Base-by-base conservation (phyloP, 2,888 invertebrate species). In the Chrysotoxum bicinctum region DNA sequence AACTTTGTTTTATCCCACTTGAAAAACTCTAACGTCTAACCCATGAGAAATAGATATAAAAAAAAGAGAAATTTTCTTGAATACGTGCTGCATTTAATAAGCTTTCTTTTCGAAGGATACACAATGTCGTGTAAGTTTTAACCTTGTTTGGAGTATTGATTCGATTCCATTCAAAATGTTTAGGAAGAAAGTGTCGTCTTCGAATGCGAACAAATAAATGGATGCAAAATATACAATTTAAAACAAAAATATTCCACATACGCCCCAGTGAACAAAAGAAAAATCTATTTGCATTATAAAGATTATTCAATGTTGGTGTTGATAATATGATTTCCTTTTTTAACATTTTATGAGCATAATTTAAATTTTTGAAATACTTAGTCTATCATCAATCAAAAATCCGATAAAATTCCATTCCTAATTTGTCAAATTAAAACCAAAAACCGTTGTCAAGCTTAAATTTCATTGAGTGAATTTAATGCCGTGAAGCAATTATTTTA, bases 51-150 rank as follows among this genome's bases (percentile, higher is more conserved):
- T 40, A n/a, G 19, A 56, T 14, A 56, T 1, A 35, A 35, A 12
- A 30, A 54, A n/a, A 52, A 54, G 16, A 56, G n/a, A 43, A 62
- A 10, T 16, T 62, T 62, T 62, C 62, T 43, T 16, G 26, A 62
- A 62, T 62, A 62, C 62, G 62, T 62, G 62, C 62, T 43, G 62
- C 43, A 62, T 62, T 62, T 62, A 45, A 40, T 40, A 23, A 40
- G 60, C 26, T 60, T 40, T 60, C 10, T 60, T 40, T 40, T 9
- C 10, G 10, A 10, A 30, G 30, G n/a, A 50, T n/a, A 37, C 19
- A 62, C 12, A 19, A 26, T 62, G 62, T 45, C 26, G 43, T 30
- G 7, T 23, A 40, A 40, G 23, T 62, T 30, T 43, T 45, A 62
- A 62, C 62, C 45, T 45, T 43, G 16, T 43, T 50, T 30, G 12